Evolutionary conservation across 2,113 vertebrate genomes (phyloP), one percentile per base, ranked within the genome.

Genomic region (Brienomyrus brachyistius): DNA sequence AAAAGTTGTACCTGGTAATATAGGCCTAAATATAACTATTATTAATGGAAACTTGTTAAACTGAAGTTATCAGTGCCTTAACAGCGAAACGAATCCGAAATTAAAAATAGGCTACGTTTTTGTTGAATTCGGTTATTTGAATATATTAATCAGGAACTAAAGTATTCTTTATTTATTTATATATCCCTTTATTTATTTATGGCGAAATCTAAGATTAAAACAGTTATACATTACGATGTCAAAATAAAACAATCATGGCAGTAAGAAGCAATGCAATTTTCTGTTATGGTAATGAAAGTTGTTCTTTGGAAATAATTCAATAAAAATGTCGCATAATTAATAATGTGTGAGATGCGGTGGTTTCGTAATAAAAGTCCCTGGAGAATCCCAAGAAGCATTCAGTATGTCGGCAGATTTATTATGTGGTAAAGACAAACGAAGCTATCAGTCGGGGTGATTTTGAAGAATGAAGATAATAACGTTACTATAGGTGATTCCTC

Each of bases 381-480:
- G 31, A 90, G 93, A 92, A 93, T 91, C 91, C 91, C 91, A 93
- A 91, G 91, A 94, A 92, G 92, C 93, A 91, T 92, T 94, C 89
- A 90, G 94, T 94, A 94, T 95, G 93, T 94, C 94, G 95, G 95
- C 94, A 96, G 97, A 97, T 96, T 96, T 95, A 96, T 96, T 94
- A 92, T 94, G 95, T 96, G 97, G 94, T 96, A 96, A 97, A 99
- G 98, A 98, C 95, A 98, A 98, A 99, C 97, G 97, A 95, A 98
- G 97, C 98, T 95, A 96, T 98, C 97, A 97, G 96, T 95, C 90
- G 94, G 93, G 95, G 94, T 98, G 98, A 98, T 97, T 97, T 97
- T 99, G 98, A 99, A 97, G 97, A 97, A 99, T 99, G 98, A 97
- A 98, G 97, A 98, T 98, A 99, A 99, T 99, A 99, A 99, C 94